Evolutionary conservation across 2,797 vertebrate species (phyloP).

Genomic region (Lithobates sylvaticus): DNA sequence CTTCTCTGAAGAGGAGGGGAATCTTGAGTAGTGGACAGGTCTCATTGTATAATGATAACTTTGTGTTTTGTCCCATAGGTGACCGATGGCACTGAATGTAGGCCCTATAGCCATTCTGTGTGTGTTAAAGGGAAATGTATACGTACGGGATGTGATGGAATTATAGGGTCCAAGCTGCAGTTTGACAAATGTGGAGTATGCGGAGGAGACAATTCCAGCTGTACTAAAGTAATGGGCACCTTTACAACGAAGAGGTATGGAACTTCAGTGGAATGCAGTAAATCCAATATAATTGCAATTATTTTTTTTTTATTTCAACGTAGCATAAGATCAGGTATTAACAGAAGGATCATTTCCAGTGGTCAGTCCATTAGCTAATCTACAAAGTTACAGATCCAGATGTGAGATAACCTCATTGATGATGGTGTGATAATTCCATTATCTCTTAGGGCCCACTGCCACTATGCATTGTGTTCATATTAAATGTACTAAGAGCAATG

Average conservation of each 20-base stretch:
- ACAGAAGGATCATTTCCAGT: background rate
- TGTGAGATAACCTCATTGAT: no score
- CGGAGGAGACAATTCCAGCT: conserved; percentile 92
- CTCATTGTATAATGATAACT: background rate
- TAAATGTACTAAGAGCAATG: no score
- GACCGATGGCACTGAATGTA: conserved; percentile 89
- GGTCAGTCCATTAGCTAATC: background rate
- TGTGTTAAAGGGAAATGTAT: conserved; percentile 94
- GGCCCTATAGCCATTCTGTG: conserved; percentile 92
- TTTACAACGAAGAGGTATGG: conserved; percentile 94
- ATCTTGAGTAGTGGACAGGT: background rate
- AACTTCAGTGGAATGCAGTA: background rate
- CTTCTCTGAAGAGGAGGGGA: no score
- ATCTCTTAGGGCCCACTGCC: no score
- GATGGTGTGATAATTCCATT: no score
- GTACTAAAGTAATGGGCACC: conserved; percentile 89
- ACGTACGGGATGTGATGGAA: conserved; percentile 92
- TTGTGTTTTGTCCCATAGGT: conserved; percentile 70
- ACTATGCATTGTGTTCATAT: no score
- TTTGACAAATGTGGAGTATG: conserved; percentile 95
- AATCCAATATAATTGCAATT: background rate
- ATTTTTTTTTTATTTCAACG: background rate
- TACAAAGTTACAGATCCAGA: no score
- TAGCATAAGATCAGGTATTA: background rate
- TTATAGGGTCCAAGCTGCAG: conserved; percentile 96